Evolutionary conservation across 2,888 invertebrate species (phyloP), one percentile per base, ranked within the genome.

Genomic region (Agonum fuliginosum): DNA sequence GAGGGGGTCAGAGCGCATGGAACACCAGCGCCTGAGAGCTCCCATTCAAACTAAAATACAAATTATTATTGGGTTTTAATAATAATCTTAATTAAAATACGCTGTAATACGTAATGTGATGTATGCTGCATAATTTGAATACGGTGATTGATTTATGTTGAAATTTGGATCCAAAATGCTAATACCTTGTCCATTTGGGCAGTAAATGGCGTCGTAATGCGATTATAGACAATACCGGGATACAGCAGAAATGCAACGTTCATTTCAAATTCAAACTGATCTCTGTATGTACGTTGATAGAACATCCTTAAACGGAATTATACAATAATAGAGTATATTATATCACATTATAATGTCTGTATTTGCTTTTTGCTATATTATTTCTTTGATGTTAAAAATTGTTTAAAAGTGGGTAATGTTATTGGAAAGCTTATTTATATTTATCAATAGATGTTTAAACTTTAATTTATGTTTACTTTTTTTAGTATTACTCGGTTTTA

Each of bases 101-200:
- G 37, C 10, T 37, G 12, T 37, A 37, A 37, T 8, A 1, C n/a
- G 37, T 12, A n/a, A 37, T 37, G 37, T 37, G 37, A 37, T 37
- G 37, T 37, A n/a, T 37, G 37, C 37, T 37, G 10, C 37, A 37
- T 37, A 37, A 27, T 10, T 22, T 5, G 22, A 24, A 24, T 24
- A n/a, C n/a, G n/a, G 54, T 54, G 54, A 54, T 54, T 54, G 54
- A 54, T 54, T 54, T 22, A 54, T 8, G 54, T 37, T 37, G 37
- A 37, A 37, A 37, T 37, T 37, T 12, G 37, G 37, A 37, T n/a
- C 24, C 51, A 54, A 54, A 54, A 54, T 54, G 54, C 54, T 54
- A 54, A 54, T 48, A 20, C 48, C 19, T 22, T 54, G 54, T 22
- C 54, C 54, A 54, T 54, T 54, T 24, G n/a, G 19, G 58, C 58